Conservation (phyloP, 2,888 invertebrate species). For the Taphrorychus bicolor region DNA sequence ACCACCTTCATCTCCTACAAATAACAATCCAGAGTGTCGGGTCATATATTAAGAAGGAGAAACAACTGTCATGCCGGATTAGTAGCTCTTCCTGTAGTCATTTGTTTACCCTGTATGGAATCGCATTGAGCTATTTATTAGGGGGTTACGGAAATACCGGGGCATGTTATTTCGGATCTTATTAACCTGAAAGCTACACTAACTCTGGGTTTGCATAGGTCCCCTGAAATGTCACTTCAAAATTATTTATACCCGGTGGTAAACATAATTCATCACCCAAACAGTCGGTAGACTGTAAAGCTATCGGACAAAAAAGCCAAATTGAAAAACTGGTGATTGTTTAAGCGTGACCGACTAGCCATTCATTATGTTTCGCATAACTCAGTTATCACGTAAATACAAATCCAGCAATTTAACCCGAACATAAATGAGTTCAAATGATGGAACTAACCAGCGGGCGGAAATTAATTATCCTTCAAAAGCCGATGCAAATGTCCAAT, state of each 20-base stretch:
- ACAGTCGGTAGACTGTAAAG: background rate
- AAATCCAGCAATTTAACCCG: background rate
- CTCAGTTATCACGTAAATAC: background rate
- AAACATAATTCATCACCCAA: no score
- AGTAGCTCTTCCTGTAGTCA: conserved; percentile 11
- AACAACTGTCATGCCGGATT: conserved; percentile 20
- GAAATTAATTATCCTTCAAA: background rate
- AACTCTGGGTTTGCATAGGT: background rate
- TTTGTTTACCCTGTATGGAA: conserved; percentile 4
- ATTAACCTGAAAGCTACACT: background rate
- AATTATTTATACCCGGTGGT: no score
- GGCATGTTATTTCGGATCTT: background rate
- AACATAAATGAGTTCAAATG: background rate
- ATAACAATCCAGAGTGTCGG: conserved; percentile 10
- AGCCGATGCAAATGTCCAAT: background rate
- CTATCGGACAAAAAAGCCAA: no score
- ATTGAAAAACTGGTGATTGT: no score
- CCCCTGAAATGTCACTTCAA: background rate
- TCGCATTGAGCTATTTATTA: conserved; percentile 3
- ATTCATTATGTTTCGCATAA: background rate
- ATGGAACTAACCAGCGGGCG: background rate
- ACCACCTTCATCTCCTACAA: conserved; percentile 13
- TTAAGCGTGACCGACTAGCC: background rate
- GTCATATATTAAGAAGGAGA: conserved; percentile 7
- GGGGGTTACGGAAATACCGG: background rate